Percentiles rank a stretch among this genome's conserved stretches.
Evolutionary conservation across 2,113 vertebrate genomes (phyloP).

Genomic region (Neodon shergylaensis): DNA sequence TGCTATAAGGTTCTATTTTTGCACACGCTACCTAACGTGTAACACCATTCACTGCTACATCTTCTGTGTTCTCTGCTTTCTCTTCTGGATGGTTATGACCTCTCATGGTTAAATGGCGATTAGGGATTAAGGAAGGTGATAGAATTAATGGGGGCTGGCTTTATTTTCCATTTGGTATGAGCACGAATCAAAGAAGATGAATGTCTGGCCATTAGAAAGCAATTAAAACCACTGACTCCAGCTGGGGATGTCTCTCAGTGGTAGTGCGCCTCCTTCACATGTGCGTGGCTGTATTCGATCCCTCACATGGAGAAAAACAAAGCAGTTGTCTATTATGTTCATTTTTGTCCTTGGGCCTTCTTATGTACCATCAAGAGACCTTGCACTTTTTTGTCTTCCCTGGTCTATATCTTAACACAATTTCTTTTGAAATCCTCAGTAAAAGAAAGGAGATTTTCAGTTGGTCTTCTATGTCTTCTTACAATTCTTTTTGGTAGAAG

Average conservation of each 20-base stretch:
- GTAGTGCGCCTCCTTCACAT: not conserved
- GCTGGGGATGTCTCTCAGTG: not conserved
- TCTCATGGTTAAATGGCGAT: not conserved
- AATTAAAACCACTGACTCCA: not conserved
- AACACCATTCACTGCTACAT: not conserved
- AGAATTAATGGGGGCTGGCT: slow-evolving; percentile 15
- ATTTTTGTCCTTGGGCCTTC: not conserved
- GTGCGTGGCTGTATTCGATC: not conserved
- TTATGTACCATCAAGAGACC: not conserved
- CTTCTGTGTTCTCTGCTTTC: not conserved
- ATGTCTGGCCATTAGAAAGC: not conserved
- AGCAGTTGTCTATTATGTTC: not conserved
- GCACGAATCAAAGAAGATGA: slow-evolving; percentile 23
- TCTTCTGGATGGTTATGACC: not conserved
- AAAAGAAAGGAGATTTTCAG: not conserved
- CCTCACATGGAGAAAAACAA: not conserved
- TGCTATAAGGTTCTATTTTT: not conserved
- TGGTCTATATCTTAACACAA: not conserved
- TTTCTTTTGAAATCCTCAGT: not conserved
- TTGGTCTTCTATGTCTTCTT: not conserved
- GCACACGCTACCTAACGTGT: not conserved
- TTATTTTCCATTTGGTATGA: slow-evolving; percentile 17
- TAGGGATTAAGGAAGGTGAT: slow-evolving; percentile 13
- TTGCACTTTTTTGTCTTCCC: not conserved
- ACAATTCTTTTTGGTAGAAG: not conserved